phyloP scores from a whole-genome alignment of 2,797 vertebrate species.

The Rhynchotus rufescens region DNA sequence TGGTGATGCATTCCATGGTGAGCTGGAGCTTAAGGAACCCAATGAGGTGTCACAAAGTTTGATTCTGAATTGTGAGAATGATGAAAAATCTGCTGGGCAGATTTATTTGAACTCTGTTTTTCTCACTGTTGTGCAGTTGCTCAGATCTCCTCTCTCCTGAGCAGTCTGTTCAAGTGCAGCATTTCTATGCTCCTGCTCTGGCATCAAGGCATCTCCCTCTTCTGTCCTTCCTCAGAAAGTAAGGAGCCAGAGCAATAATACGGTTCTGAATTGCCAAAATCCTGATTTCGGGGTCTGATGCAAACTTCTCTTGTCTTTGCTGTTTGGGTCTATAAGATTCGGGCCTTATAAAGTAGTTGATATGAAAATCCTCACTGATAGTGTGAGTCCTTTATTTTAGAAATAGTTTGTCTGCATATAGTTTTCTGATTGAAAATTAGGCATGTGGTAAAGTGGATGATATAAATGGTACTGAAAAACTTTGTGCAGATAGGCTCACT shows the following conservation, averaged over 20 bases:
- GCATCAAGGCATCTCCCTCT: neutral
- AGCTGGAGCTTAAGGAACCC: neutral
- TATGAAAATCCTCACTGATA: neutral
- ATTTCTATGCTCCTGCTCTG: neutral
- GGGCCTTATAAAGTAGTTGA: neutral
- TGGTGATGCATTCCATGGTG: neutral
- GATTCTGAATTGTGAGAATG: neutral
- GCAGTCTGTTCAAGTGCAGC: neutral
- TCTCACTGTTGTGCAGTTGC: neutral
- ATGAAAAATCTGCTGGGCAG: neutral
- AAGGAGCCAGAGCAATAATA: neutral
- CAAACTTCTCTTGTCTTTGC: neutral
- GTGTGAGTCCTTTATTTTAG: neutral
- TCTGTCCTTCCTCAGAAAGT: neutral
- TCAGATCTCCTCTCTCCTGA: neutral
- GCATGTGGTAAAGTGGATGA: neutral
- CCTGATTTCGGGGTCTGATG: neutral
- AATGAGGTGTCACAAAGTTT: neutral
- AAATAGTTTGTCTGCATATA: neutral
- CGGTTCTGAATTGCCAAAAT: neutral
- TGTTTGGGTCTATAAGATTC: neutral
- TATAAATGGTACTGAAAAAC: neutral
- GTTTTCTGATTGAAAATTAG: neutral
- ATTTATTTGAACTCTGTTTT: neutral
- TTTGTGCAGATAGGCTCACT: neutral